A percentile compares a stretch with the other conserved stretches of the same genome.
These are phyloP conservation scores for Halictus rubicundus DNA, from an alignment of 1,140 invertebrate genomes.

Conservation along the genomic window DNA sequence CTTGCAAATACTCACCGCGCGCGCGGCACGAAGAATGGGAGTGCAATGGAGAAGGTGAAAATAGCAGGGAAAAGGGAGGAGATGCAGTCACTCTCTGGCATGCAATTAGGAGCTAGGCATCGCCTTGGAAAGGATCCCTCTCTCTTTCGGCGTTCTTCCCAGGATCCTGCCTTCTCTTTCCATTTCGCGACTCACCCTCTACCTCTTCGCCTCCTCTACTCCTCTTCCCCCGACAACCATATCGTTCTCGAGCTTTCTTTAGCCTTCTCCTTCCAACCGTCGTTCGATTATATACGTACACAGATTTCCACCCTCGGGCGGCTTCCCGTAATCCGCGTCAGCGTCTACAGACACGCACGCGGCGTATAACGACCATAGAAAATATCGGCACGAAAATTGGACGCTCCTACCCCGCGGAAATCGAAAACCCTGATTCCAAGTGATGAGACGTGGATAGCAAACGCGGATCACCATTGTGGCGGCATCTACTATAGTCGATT, in stretches of 20 bases:
- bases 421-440: not conserved
- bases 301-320: constrained; percentile 7
- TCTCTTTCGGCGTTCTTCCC: constrained; percentile 30
- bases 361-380: constrained; percentile 31
- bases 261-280: not conserved
- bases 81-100: constrained; percentile 63
- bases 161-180: not conserved
- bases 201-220: not conserved
- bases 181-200: not conserved
- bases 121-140: constrained; percentile 46
- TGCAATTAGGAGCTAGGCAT: constrained; percentile 61
- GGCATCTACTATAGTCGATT: too few relatives aligned
- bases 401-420: not conserved
- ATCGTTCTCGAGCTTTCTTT: not conserved
- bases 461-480: not conserved
- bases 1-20: constrained; percentile 52
- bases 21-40: constrained; percentile 30
- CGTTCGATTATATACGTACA: constrained; percentile 36
- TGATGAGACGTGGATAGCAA: not conserved
- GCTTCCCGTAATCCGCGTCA: constrained; percentile 37
- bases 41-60: constrained; percentile 23
- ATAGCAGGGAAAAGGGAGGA: constrained; percentile 23
- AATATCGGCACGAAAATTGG: constrained; percentile 29
- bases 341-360: constrained; percentile 5
- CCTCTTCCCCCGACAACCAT: not conserved